Evolutionary conservation across 2,113 vertebrate species (phyloP), one percentile per base, ranked within the genome.

Genomic region (Rhizomys pruinosus): DNA sequence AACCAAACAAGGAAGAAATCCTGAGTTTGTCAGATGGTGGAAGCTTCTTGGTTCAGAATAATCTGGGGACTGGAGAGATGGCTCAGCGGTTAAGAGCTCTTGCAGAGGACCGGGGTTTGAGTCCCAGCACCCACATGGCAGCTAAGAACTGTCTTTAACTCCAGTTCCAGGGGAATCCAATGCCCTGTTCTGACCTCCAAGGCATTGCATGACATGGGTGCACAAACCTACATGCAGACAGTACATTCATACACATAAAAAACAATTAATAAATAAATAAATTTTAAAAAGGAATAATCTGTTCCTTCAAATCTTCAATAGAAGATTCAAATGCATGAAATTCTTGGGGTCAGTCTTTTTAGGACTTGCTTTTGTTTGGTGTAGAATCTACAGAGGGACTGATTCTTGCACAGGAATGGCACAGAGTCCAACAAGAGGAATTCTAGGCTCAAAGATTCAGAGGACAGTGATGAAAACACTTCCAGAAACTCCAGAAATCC

Each of bases 401-500:
- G 27, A 66, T 52, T 7, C 17, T 87, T 52, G 20, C 13, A 73
- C 12, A 9, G 69, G 39, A 61, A 79, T 0, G 79, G 47, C 47
- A 27, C 57, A 86, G 57, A 86, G 74, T 47, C 92, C 19, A 91
- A 17, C 3, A 69, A 61, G 72, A 13, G 1, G 20, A 44, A 5
- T 20, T 61, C 13, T 0, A 25, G 8, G 7, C 84, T 44, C 27
- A 55, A 92, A 44, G 22, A 57, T 2, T 74, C 29, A 57, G 19
- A 84, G 27, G 1, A 84, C 5, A 7, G 20, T 0, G 0, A 87
- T 19, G n/a, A 91, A 61, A 74, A 81, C 55, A 63, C 34, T 68
- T 55, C 63, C 42, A 85, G 85, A 93, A 88, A 68, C 22, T 74
- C 78, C 6, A 79, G 77, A 84, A 88, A 61, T 87, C 17, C 13